Evolutionary conservation across 2,113 vertebrate genomes (phyloP), one percentile per base, ranked within the genome.

Genomic region (Dipodomys stephensi): DNA sequence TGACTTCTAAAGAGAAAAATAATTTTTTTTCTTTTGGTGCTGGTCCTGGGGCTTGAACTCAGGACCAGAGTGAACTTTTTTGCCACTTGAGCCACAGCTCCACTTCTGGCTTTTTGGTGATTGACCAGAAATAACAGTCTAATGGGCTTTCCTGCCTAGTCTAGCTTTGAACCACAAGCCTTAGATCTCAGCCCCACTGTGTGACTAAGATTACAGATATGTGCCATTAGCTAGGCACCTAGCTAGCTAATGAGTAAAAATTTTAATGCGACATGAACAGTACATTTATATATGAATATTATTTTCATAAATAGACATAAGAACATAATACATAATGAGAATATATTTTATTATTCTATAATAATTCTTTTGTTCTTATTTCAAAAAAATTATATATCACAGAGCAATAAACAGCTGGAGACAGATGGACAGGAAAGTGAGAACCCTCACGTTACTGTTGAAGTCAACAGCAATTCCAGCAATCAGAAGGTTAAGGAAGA

Each of bases 181-280:
- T 49, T 12, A 49, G 49, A 49, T 49, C 49, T 49, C 49, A 49
- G 49, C 49, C 12, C 49, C 49, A 39, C 49, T 49, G 49, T 12
- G 12, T 49, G 49, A 12, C 49, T 49, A 49, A 49, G 49, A 49
- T 49, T 49, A 49, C 49, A 49, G 49, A 12, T 49, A 49, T 77
- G 5, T 16, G 44, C 91, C 64, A 35, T 39, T 39, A 39, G 39
- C 39, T 49, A 49, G 49, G 49, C 49, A 49, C 12, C 9, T 12
- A 49, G 9, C 49, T 49, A 49, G 39, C 39, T 27, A 77, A 57
- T 7, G 80, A 32, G 20, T 64, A 81, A 91, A 84, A 30, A 84
- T 57, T 81, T 71, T 85, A 88, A 88, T 77, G 13, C 78, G 44
- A 91, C 27, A 73, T 73, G 30, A 93, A 81, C 53, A 46, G 27